phyloP scores from a whole-genome alignment of 2,797 vertebrate genomes.

The Miichthys miiuy region DNA sequence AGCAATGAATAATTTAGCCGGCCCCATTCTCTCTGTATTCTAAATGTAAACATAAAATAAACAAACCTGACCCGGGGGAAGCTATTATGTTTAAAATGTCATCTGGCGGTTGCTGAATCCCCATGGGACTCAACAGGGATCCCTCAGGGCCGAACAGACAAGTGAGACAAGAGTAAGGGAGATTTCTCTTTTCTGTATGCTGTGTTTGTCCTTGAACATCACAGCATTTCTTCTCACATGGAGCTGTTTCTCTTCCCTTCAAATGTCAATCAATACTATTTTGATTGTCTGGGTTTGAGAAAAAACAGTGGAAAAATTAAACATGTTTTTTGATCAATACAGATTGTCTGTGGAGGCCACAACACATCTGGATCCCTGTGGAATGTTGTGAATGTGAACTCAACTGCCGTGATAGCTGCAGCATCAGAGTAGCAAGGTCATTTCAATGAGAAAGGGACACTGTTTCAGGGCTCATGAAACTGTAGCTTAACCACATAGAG shows the following conservation, averaged over 20 bases:
- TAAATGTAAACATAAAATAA: conserved; percentile 59
- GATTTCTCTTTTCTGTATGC: conserved; percentile 13
- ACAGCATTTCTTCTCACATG: conserved; percentile 13
- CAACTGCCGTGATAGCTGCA: conserved; percentile 3
- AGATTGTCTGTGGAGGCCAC: conserved; percentile 1
- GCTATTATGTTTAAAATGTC: conserved; percentile 54
- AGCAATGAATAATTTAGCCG: conserved; percentile 59
- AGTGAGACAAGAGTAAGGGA: not conserved
- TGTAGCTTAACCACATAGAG: not conserved
- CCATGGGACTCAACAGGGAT: conserved; percentile 7
- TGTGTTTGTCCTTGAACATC: conserved; percentile 49
- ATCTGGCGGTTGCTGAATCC: conserved; percentile 24
- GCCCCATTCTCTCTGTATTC: conserved; percentile 17
- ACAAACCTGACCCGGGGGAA: conserved; percentile 24
- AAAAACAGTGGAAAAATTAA: conserved; percentile 33
- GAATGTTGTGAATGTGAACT: not conserved
- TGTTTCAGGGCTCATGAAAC: conserved; percentile 15
- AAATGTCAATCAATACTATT: conserved; percentile 56
- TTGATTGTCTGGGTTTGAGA: conserved; percentile 10
- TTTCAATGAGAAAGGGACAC: conserved; percentile 32
- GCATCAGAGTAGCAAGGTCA: conserved; percentile 14
- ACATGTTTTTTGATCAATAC: conserved; percentile 52
- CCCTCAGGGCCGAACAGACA: conserved; percentile 15
- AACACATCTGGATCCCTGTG: conserved; percentile 5
- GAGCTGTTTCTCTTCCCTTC: conserved; percentile 8